Percentiles rank a stretch among this genome's conserved stretches.
phyloP scores from a whole-genome alignment of 2,888 invertebrate species.

The Epirrhoe tristata region DNA sequence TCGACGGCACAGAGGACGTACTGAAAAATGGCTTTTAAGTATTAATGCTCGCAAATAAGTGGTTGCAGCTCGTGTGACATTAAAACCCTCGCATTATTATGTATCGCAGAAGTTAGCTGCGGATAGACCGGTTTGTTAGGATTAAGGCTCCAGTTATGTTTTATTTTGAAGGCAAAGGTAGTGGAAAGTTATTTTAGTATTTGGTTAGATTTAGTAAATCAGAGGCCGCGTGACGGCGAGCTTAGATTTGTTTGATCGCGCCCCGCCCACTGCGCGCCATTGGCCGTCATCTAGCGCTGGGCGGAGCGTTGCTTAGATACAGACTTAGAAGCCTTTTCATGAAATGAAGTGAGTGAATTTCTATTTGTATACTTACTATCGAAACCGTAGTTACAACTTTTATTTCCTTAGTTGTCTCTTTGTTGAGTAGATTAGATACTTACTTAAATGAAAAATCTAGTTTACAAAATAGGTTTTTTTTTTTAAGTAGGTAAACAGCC shows the following conservation, averaged over 20 bases:
- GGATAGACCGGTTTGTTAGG: conserved; percentile 53
- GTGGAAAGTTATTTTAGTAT: conserved; percentile 27
- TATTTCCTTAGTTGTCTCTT: background rate
- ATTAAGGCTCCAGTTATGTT: conserved; percentile 34
- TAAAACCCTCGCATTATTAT: conserved; percentile 65
- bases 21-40: conserved; percentile 79
- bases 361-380: conserved; percentile 28
- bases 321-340: conserved; percentile 72
- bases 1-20: conserved; percentile 65
- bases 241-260: conserved; percentile 72
- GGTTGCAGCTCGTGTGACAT: conserved; percentile 71
- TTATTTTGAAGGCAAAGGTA: conserved; percentile 26
- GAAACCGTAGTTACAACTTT: background rate
- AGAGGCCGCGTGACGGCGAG: conserved; percentile 43
- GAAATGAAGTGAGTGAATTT: conserved; percentile 53
- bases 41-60: conserved; percentile 81
- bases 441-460: too few relatives aligned
- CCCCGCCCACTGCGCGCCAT: conserved; percentile 77
- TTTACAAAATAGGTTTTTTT: background rate
- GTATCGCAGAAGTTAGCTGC: conserved; percentile 58
- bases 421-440: background rate
- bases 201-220: conserved; percentile 38
- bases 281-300: conserved; percentile 73
- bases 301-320: conserved; percentile 80
- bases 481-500: too few relatives aligned